Conservation (phyloP, 1,140 invertebrate species). For the Scaptomyza pallida region DNA sequence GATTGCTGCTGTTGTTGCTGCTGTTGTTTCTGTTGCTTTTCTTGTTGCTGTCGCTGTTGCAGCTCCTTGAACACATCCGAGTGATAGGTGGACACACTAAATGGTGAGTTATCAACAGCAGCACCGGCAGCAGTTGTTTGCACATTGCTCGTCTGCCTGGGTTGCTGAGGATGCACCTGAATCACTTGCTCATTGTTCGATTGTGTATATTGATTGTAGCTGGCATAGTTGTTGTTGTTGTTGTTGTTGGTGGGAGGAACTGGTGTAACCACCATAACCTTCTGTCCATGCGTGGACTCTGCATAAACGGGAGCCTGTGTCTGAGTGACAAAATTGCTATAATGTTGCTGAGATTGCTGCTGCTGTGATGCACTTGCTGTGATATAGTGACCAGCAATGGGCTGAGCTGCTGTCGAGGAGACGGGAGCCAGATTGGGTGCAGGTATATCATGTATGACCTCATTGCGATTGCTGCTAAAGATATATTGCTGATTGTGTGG, state of each 20-base stretch:
- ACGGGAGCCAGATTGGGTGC: conserved; percentile 73
- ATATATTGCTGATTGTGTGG: conserved; percentile 44
- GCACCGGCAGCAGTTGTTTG: conserved; percentile 18
- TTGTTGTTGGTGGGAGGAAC: conserved; percentile 58
- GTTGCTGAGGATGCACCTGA: conserved; percentile 70
- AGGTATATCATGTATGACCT: conserved; percentile 81
- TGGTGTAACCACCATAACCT: conserved; percentile 80
- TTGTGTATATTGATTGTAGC: conserved; percentile 78
- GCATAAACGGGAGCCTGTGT: conserved; percentile 62
- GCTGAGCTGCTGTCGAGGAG: conserved; percentile 27
- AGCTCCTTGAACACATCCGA: conserved; percentile 81
- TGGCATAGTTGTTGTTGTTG: conserved; percentile 55
- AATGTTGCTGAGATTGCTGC: conserved; percentile 30
- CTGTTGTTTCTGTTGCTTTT: conserved; percentile 39
- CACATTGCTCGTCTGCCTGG: conserved; percentile 42
- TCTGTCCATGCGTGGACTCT: conserved; percentile 76
- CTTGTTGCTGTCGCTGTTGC: conserved; percentile 65
- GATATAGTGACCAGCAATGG: conserved; percentile 47
- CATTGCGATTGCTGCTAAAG: conserved; percentile 67
- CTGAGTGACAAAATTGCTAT: conserved; percentile 49
- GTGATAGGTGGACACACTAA: conserved; percentile 77
- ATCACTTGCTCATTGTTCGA: conserved; percentile 49
- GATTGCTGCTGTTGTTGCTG: background rate
- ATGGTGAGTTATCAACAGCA: conserved; percentile 58
- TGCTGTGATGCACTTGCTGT: conserved; percentile 25